Evolutionary conservation across 2,113 vertebrate genomes (phyloP).

Genomic region (Toxostoma redivivum): DNA sequence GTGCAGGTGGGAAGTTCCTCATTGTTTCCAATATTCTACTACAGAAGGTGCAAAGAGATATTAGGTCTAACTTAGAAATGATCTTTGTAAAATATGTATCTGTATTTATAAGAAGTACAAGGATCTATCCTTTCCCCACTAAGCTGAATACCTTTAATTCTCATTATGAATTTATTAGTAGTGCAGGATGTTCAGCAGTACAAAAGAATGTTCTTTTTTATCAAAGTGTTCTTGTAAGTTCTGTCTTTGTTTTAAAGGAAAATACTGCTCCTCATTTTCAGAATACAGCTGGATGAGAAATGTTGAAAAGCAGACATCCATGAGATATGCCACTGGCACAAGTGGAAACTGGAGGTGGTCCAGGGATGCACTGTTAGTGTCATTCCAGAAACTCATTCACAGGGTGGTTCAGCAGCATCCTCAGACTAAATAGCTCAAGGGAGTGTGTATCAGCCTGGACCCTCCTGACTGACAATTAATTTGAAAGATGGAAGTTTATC

Average conservation of each 20-base stretch:
- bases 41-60: not conserved
- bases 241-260: not conserved
- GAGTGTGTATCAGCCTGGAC: not conserved
- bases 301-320: not conserved
- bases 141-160: not conserved
- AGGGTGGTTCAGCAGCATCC: not conserved
- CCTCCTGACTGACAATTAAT: not conserved
- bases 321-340: not conserved
- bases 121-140: not conserved
- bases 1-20: not conserved
- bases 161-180: constrained; percentile 2
- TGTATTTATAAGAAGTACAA: not conserved
- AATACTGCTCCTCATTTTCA: not conserved
- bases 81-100: not conserved
- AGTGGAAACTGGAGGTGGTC: not conserved
- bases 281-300: not conserved
- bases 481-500: not conserved
- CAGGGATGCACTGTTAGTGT: not conserved
- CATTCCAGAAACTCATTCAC: not conserved
- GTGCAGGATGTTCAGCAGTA: not conserved
- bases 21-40: not conserved
- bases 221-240: not conserved
- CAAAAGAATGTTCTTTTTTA: not conserved
- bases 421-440: not conserved
- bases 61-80: not conserved